A percentile compares a stretch with the other conserved stretches of the same genome.
phyloP scores from a whole-genome alignment of 2,797 vertebrate genomes.

The Tolypeutes matacus region DNA sequence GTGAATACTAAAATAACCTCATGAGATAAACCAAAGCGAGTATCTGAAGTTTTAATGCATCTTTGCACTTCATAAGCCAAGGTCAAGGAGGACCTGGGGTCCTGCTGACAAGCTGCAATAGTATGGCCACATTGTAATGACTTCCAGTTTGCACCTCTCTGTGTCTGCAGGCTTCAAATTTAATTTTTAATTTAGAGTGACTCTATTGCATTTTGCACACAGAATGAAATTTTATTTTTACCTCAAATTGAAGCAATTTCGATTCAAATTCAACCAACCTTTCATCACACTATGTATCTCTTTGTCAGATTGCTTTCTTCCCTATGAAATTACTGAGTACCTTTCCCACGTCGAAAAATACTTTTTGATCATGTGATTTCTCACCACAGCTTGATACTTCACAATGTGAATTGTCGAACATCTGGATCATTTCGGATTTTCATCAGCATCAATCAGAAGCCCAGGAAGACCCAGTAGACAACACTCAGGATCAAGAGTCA shows the following conservation, averaged over 20 bases:
- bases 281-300: background rate
- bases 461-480: fast-evolving
- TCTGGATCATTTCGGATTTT: background rate
- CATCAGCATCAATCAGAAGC: background rate
- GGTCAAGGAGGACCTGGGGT: no score
- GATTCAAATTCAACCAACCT: background rate
- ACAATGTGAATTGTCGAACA: fast-evolving
- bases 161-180: background rate
- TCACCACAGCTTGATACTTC: fast-evolving
- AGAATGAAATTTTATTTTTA: background rate
- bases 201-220: background rate
- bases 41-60: background rate
- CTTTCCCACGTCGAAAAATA: fast-evolving
- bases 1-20: background rate
- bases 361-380: background rate
- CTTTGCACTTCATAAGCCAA: background rate
- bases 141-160: background rate
- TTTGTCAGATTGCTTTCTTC: background rate
- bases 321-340: fast-evolving
- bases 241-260: background rate
- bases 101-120: background rate
- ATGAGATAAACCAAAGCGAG: background rate
- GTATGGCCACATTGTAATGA: fast-evolving
- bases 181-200: background rate
- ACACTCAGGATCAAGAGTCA: fast-evolving